Evolutionary conservation across 2,113 vertebrate species (phyloP), one percentile per base, ranked within the genome.

Genomic region (Grus americana): DNA sequence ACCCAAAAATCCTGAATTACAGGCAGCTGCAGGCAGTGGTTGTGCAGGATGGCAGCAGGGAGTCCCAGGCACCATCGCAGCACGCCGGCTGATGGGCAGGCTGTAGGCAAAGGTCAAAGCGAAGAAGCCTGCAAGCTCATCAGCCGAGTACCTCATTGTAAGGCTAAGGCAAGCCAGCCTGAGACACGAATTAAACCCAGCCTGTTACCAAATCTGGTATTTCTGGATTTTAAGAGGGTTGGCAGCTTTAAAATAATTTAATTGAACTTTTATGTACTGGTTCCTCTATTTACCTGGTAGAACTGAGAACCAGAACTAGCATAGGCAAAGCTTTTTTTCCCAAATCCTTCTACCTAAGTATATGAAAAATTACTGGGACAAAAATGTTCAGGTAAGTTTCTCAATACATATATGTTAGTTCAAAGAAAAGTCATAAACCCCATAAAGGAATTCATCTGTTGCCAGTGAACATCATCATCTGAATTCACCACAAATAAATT

Each of bases 311-410:
- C 49, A 73, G 36, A 93, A 72, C 50, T 70, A 87, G 27, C 29
- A 55, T 2, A 1, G 61, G 10, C 12, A 84, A 78, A 40, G 30
- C 9, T 49, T 29, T 80, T 52, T 50, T 29, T 12, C 2, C 14
- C 32, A 38, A 57, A 11, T 83, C 17, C 27, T 83, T 86, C 54
- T 44, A 54, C 73, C 20, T 78, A 62, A 38, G 30, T 27, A 23
- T 63, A 54, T 30, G 40, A 79, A 68, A 32, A 92, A 68, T 40
- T 70, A 73, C 29, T 47, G 40, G 44, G 66, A 55, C 65, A 95
- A 93, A 85, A 75, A 83, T 30, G 6, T 34, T 81, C 40, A 88
- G 83, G 70, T 65, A 85, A 22, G 30, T 82, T 88, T 90, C 70
- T 90, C 42, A 70, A 34, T 22, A 74, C 10, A 50, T 23, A 40